Evolutionary conservation across 2,888 invertebrate species (phyloP).

Genomic region (Branchipolynoe longqiensis): DNA sequence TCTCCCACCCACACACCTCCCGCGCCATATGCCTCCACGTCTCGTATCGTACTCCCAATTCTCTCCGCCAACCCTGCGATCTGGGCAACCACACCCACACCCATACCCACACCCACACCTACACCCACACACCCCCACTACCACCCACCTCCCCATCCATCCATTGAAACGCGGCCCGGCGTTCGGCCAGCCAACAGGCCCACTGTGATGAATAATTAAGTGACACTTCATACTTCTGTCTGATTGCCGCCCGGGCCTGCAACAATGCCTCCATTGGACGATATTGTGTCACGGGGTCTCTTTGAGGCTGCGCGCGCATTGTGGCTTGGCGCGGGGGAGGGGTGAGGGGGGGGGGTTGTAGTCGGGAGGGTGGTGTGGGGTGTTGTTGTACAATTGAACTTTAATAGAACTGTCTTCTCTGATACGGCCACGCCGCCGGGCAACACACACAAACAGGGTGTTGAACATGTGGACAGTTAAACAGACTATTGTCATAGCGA

Average conservation of each 20-base stretch:
- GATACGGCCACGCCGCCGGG: background rate
- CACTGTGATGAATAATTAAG: conserved; percentile 38
- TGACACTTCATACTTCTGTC: conserved; percentile 38
- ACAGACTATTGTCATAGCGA: conserved; percentile 26
- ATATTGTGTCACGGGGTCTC: conserved; percentile 32
- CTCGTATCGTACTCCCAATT: no score
- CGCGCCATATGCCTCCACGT: conserved; percentile 21
- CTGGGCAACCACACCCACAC: no score
- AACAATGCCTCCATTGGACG: background rate
- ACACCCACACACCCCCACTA: no score
- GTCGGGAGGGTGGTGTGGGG: background rate
- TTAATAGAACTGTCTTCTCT: conserved; percentile 38
- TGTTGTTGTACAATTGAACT: conserved; percentile 15
- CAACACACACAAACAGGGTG: background rate
- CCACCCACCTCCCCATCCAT: no score
- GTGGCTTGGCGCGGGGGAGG: background rate
- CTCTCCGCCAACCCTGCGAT: no score
- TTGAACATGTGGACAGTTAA: conserved; percentile 44
- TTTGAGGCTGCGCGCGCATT: no score
- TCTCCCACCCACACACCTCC: background rate
- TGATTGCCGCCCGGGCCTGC: background rate
- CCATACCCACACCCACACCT: no score
- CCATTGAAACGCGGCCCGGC: no score
- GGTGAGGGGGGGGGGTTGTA: background rate
- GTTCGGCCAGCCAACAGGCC: background rate